These are phyloP conservation scores for Phorcus lineatus DNA, from an alignment of 2,888 invertebrate genomes.

Conservation along the genomic window DNA sequence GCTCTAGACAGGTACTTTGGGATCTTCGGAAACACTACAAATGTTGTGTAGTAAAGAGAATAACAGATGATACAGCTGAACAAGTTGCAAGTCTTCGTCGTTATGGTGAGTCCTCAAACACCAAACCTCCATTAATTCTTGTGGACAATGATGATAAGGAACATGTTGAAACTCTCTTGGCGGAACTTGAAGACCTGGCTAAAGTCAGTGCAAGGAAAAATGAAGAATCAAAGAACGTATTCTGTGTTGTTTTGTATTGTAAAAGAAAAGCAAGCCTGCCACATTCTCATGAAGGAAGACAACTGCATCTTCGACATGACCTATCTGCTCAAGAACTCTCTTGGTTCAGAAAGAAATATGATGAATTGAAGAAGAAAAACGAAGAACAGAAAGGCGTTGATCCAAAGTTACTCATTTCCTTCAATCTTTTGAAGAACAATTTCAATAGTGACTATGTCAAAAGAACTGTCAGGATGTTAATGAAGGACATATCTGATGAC, in stretches of 20 bases:
- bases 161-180: slow-evolving; percentile 27
- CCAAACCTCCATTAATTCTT: slow-evolving; percentile 56
- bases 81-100: slow-evolving; percentile 48
- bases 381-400: slow-evolving; percentile 38
- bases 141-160: slow-evolving; percentile 51
- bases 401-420: slow-evolving; percentile 56
- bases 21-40: slow-evolving; percentile 46
- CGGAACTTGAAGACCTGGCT: slow-evolving; percentile 34
- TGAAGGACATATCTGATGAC: slow-evolving; percentile 37
- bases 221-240: slow-evolving; percentile 29
- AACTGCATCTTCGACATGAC: slow-evolving; percentile 41
- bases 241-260: slow-evolving; percentile 40
- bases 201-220: slow-evolving; percentile 27
- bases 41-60: slow-evolving; percentile 52
- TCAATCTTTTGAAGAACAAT: slow-evolving; percentile 61
- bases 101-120: slow-evolving; percentile 43
- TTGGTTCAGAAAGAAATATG: slow-evolving; percentile 52
- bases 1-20: slow-evolving; percentile 59
- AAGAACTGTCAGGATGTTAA: slow-evolving; percentile 47
- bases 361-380: slow-evolving; percentile 42
- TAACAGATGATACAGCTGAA: slow-evolving; percentile 53
- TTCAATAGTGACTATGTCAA: slow-evolving; percentile 53
- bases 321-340: slow-evolving; percentile 43
- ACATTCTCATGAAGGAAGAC: not conserved
- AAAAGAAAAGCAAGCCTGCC: slow-evolving; percentile 30